phyloP scores from a whole-genome alignment of 2,888 invertebrate species.

The Drosophila parthenogenetica region DNA sequence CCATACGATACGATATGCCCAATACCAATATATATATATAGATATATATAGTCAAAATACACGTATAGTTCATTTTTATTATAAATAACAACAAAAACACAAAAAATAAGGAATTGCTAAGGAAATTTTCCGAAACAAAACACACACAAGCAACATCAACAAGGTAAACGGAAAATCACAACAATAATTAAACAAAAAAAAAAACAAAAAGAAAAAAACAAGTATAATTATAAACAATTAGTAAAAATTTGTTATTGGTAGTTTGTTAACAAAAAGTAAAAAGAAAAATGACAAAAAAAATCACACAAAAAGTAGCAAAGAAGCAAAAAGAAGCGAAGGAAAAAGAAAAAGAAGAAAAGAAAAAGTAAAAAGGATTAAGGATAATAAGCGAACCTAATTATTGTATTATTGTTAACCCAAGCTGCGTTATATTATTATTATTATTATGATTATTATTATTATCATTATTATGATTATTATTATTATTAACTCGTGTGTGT shows the following conservation, averaged over 20 bases:
- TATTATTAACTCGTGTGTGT: slow-evolving; percentile 76
- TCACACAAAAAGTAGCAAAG: slow-evolving; percentile 15
- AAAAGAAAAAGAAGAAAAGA: slow-evolving; percentile 49
- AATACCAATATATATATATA: slow-evolving; percentile 43
- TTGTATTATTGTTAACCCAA: slow-evolving; percentile 83
- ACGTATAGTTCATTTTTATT: slow-evolving; percentile 67
- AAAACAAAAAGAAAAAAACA: slow-evolving; percentile 32
- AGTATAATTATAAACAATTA: slow-evolving; percentile 65
- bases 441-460: slow-evolving; percentile 60
- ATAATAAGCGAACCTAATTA: slow-evolving; percentile 65
- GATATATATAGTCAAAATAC: slow-evolving; percentile 48
- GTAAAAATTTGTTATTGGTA: slow-evolving; percentile 80
- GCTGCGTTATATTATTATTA: slow-evolving; percentile 79
- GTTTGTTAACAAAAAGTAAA: slow-evolving; percentile 73
- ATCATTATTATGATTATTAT: slow-evolving; percentile 65
- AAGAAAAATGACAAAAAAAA: slow-evolving; percentile 32
- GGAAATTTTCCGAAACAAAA: slow-evolving; percentile 53
- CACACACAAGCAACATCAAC: slow-evolving; percentile 56
- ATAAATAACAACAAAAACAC: slow-evolving; percentile 10
- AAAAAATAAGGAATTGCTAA: slow-evolving; percentile 66
- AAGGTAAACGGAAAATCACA: slow-evolving; percentile 72
- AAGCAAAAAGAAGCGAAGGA: slow-evolving; percentile 20
- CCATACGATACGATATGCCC: slow-evolving; percentile 1
- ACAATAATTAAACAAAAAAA: slow-evolving; percentile 65
- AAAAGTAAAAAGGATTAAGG: slow-evolving; percentile 41